Percentiles rank a stretch among this genome's conserved stretches.
phyloP scores from a whole-genome alignment of 2,797 vertebrate species.

The Menidia menidia region DNA sequence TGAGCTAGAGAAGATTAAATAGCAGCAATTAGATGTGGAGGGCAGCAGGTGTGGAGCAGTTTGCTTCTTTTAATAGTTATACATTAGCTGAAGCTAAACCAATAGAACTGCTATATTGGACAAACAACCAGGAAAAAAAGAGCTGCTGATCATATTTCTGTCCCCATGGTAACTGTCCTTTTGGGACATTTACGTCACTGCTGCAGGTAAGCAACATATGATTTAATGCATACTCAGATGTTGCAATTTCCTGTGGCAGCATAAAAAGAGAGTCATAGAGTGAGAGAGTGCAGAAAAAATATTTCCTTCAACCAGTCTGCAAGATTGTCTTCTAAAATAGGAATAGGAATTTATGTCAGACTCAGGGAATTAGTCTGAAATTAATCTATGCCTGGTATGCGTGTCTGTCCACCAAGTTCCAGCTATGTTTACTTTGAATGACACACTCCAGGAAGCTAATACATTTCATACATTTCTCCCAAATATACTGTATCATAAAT shows the following conservation, averaged over 20 bases:
- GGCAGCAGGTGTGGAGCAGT: conserved; percentile 45
- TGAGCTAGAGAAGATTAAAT: conserved; percentile 21
- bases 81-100: conserved; percentile 53
- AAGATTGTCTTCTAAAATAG: conserved; percentile 61
- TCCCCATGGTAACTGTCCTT: conserved; percentile 66
- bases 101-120: conserved; percentile 57
- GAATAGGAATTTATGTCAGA: conserved; percentile 62
- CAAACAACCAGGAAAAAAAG: conserved; percentile 61
- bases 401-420: conserved; percentile 53
- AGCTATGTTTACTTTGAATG: conserved; percentile 67
- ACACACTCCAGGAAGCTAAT: conserved; percentile 46
- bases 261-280: conserved; percentile 18
- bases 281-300: conserved; percentile 11
- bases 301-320: conserved; percentile 39
- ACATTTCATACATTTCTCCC: conserved; percentile 7
- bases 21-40: conserved; percentile 40
- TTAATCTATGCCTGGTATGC: conserved; percentile 45
- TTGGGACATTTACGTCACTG: conserved; percentile 50
- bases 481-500: too few relatives aligned
- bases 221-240: conserved; percentile 34
- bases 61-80: conserved; percentile 35
- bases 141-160: conserved; percentile 65
- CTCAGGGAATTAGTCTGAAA: conserved; percentile 39
- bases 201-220: conserved; percentile 62
- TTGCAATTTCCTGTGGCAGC: conserved; percentile 22